Base-by-base conservation (phyloP, 1,140 invertebrate genomes). In the Drosophila bipectinata region DNA sequence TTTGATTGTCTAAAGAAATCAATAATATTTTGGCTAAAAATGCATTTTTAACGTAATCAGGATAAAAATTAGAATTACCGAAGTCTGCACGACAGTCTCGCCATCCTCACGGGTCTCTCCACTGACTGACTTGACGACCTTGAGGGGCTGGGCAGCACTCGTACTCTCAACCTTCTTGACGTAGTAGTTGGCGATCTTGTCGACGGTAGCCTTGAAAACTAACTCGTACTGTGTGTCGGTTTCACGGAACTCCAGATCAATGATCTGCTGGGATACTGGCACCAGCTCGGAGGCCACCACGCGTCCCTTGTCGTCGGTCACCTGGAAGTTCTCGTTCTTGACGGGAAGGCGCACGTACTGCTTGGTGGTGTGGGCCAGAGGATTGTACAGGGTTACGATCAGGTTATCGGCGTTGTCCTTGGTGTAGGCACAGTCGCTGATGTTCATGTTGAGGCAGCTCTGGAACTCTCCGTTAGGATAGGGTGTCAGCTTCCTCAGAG, bases 311-410 rank as follows among this genome's bases (percentile, higher is more conserved):
- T 93, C 93, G 92, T 95, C 95, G n/a, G 92, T 92, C 12, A 98
- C 94, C 3, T 85, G 85, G 82, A 95, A 98, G 10, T 92, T 91
- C 5, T 91, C 88, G 26, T 93, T 93, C 3, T 91, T 77, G 1
- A 97, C 95, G 0, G 97, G 97, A 7, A 98, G 28, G 14, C 95
- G 93, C 4, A 98, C 92, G 72, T 94, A 95, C 34, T 94, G 92
- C 9, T 93, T 92, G 0, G 96, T 93, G 37, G 93, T 91, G 26
- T 94, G 93, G 58, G 95, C 95, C 7, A 96, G 80, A 0, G 97
- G 96, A 92, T 99, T 99, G 90, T 97, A 97, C 7, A 97, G 79
- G 1, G 95, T 94, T 0, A 97, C 78, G 6, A 92, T 1, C 95
- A 83, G 97, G 95, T 66, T 93, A 91, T 58, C 1, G 94, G 94